Evolutionary conservation across 2,888 invertebrate genomes (phyloP).

Genomic region (Drosophila ezoana): DNA sequence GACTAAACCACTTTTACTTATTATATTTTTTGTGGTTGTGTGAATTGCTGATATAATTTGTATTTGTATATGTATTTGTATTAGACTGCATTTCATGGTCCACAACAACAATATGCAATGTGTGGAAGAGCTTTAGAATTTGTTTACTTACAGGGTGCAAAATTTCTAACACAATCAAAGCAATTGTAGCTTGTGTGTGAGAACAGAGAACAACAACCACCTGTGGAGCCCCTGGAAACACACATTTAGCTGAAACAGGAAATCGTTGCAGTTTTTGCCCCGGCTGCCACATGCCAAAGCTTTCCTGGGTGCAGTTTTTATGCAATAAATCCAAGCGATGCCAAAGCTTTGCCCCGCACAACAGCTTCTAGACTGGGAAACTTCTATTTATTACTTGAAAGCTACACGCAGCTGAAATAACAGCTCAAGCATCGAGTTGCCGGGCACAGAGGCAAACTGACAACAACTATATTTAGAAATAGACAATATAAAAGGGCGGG

Average conservation of each 20-base stretch:
- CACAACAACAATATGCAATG: constrained; percentile 17
- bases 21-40: constrained; percentile 21
- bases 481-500: background rate
- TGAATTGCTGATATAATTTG: constrained; percentile 12
- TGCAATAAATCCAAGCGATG: constrained; percentile 9
- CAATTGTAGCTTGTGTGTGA: background rate
- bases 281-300: constrained; percentile 20
- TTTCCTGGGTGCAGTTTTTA: constrained; percentile 26
- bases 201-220: constrained; percentile 41
- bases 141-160: constrained; percentile 36
- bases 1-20: too few relatives aligned
- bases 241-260: constrained; percentile 21
- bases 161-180: constrained; percentile 22
- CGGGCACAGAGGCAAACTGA: background rate
- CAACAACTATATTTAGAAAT: background rate
- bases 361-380: constrained; percentile 5
- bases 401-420: background rate
- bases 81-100: constrained; percentile 27
- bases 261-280: constrained; percentile 25
- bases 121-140: constrained; percentile 30
- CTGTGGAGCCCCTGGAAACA: constrained; percentile 31
- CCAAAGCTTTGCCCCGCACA: constrained; percentile 29
- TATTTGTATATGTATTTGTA: background rate
- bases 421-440: background rate
- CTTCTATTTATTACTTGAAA: constrained; percentile 13